Percentiles rank a stretch among this genome's conserved stretches.
These are phyloP conservation scores for Rhopalosiphum padi DNA, from an alignment of 1,140 invertebrate species.

Conservation along the genomic window DNA sequence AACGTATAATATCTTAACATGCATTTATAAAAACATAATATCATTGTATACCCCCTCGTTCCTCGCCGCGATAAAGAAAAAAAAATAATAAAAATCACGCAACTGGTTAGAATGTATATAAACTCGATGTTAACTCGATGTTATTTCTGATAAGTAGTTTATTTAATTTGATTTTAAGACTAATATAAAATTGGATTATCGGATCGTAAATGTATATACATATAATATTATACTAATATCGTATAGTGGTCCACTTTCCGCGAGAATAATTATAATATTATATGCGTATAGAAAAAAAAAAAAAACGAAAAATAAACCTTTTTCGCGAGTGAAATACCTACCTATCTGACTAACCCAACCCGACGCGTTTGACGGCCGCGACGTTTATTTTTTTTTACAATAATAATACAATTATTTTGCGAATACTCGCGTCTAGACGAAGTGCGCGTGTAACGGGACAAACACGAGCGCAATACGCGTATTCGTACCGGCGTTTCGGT, in stretches of 20 bases:
- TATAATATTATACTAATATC: too few relatives aligned
- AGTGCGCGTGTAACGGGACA: neutral
- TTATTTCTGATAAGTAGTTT: conserved; percentile 21
- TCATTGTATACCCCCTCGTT: neutral
- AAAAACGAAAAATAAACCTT: neutral
- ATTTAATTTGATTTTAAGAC: conserved; percentile 36
- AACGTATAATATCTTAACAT: neutral
- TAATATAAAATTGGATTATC: neutral
- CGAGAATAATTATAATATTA: neutral
- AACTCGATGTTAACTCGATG: neutral
- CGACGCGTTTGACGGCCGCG: neutral
- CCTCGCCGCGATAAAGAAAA: neutral
- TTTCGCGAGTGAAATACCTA: neutral
- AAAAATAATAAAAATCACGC: neutral
- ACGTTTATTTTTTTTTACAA: neutral
- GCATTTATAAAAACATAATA: neutral
- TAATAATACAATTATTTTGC: neutral
- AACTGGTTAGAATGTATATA: neutral
- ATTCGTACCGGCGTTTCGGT: neutral
- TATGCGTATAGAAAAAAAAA: neutral
- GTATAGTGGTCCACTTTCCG: neutral
- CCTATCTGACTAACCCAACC: neutral
- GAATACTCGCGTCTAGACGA: neutral
- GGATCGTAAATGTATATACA: neutral
- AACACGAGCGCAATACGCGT: neutral